These are phyloP conservation scores for Bungarus multicinctus DNA, from an alignment of 2,113 vertebrate genomes.

Conservation along the genomic window DNA sequence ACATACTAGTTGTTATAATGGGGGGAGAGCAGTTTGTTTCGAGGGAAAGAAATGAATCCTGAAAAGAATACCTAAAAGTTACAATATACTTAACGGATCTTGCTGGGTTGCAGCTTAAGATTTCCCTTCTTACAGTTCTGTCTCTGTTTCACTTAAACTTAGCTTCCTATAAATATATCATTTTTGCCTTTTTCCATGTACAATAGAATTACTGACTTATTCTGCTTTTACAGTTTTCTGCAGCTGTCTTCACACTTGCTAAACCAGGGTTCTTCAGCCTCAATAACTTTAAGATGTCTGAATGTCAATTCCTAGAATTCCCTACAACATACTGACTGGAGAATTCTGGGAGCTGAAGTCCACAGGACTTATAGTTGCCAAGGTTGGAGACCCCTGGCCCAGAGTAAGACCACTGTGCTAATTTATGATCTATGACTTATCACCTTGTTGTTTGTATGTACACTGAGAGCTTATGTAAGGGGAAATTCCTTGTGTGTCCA, in stretches of 20 bases:
- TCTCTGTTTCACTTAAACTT: not conserved
- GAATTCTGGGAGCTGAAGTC: not conserved
- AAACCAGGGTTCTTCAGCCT: not conserved
- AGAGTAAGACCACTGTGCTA: not conserved
- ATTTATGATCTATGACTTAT: not conserved
- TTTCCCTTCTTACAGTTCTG: not conserved
- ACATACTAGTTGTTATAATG: not conserved
- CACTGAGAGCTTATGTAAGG: not conserved
- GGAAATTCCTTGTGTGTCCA: not conserved
- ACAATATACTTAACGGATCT: not conserved
- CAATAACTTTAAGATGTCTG: not conserved
- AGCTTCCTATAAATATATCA: not conserved
- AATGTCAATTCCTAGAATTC: not conserved
- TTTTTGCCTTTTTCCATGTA: not conserved
- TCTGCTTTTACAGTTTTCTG: not conserved
- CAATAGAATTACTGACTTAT: not conserved
- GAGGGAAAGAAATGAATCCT: not conserved
- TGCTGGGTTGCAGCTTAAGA: not conserved
- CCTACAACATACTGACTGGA: not conserved
- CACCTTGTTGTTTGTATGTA: not conserved
- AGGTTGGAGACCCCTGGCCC: no score
- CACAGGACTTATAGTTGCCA: no score
- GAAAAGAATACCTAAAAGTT: no score
- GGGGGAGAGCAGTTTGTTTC: not conserved
- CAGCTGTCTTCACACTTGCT: not conserved